Evolutionary conservation across 2,797 vertebrate species (phyloP), one percentile per base, ranked within the genome.

Genomic region (Orestias chungarensis): DNA sequence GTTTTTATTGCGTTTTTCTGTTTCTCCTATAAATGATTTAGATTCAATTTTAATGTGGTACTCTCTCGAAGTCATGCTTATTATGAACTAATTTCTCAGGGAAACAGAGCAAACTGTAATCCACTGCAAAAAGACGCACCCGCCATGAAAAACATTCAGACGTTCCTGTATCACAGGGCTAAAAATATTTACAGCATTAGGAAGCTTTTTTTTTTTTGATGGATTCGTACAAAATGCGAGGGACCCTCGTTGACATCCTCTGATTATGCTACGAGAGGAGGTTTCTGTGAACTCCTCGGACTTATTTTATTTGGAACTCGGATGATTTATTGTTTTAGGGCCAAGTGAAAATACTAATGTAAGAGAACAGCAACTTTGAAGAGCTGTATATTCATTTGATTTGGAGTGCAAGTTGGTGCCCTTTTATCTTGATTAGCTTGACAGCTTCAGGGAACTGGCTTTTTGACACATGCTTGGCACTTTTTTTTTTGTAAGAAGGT

Each of bases 11-110:
- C 18, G n/a, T 52, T 54, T 52, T 54, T 52, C 20, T 65, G 27
- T 65, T 71, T 61, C 20, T 68, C 29, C n/a, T 62, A 44, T 29
- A 11, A 46, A 14, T 55, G 12, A 73, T 74, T 43, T 25, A 72
- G 75, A 42, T 78, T 55, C n/a, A 33, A 62, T 62, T 59, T 67
- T 47, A 59, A 35, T 29, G 3, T 54, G n/a, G n/a, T 68, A 42
- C 44, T 25, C 47, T 47, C 23, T 64, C 57, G 47, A 17, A 54
- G 35, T 46, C 27, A 29, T 31, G 46, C 43, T 29, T 11, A 65
- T 65, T 33, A 47, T 47, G 64, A 29, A 47, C 27, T 35, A n/a
- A 62, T 62, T 18, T 46, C 47, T 40, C 20, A n/a, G 25, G 44
- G 49, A 65, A 66, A 23, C 8, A 40, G 6, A 38, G n/a, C 14